Base-by-base conservation (phyloP, 2,113 vertebrate genomes). In the Phylloscopus trochilus region DNA sequence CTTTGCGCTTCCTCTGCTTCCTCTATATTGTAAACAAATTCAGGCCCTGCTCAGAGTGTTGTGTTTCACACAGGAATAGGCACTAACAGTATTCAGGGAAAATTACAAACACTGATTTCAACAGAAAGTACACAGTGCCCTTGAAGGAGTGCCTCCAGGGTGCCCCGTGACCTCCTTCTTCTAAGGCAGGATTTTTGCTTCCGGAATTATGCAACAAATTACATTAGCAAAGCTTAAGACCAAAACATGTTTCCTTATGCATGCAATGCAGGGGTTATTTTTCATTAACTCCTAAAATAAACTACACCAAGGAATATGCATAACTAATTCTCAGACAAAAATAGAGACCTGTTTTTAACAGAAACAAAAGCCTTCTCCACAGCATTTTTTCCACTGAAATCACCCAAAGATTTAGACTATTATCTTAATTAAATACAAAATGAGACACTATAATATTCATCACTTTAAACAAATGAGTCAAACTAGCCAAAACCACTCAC, bases 111-210 rank as follows among this genome's bases (percentile, higher is more conserved):
- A n/a, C n/a, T 33, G 67, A 85, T 63, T 95, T 62, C 75, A 92
- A 49, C 37, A 77, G 67, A 66, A 91, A 88, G 85, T 13, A 72
- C 20, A 7, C 13, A 18, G 58, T 44, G 70, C 46, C 55, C 68
- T 53, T 35, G 67, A 83, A 92, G 68, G 74, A 80, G 13, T 33
- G 67, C 43, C 70, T 94, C 70, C 79, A 76, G 83, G 30, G 37
- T 18, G 33, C 58, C 63, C 46, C 23, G 21, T 83, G 95, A 94
- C 85, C 88, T 83, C 78, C 41, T 88, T 26, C 60, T 91, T 49
- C 88, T 53, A 69, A 95, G 41, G 62, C 85, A 88, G 85, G 92
- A 64, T 62, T 95, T 95, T 69, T 88, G 14, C 72, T 90, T 94
- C 90, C 67, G 10, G 72, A 90, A 70, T 95, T 88, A 90, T 55